These are phyloP conservation scores for Caenorhabditis zanzibari DNA, from an alignment of 2,888 invertebrate genomes.

Conservation along the genomic window DNA sequence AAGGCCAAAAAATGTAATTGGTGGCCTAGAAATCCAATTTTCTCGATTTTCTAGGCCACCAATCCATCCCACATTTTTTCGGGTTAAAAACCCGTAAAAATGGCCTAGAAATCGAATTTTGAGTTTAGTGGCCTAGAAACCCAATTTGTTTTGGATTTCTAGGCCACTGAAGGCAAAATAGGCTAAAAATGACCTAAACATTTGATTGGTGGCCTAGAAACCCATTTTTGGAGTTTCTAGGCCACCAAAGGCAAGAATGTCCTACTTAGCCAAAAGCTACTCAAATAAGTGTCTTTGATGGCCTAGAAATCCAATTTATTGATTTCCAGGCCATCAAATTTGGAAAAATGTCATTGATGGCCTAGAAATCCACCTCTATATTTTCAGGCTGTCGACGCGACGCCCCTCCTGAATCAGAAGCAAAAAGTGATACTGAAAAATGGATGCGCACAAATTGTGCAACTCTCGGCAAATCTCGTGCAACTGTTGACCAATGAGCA, in stretches of 20 bases:
- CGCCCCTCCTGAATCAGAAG: conserved; percentile 59
- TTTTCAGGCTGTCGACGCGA: conserved; percentile 67
- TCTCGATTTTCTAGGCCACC: background rate
- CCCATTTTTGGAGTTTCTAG: no score
- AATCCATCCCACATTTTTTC: no score
- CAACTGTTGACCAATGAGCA: conserved; percentile 71
- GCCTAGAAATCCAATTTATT: background rate
- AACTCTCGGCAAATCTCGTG: conserved; percentile 73
- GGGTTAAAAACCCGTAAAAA: no score
- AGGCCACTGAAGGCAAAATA: background rate
- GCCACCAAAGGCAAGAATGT: no score
- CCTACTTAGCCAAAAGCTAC: background rate
- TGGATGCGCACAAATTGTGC: conserved; percentile 75
- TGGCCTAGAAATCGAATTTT: no score
- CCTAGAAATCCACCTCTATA: background rate
- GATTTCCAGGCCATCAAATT: background rate
- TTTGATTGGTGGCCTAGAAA: no score
- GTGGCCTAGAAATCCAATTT: background rate
- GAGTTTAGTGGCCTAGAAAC: no score
- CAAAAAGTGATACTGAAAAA: conserved; percentile 74
- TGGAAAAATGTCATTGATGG: background rate
- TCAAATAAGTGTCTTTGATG: background rate
- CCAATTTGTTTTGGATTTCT: background rate
- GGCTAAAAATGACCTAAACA: no score
- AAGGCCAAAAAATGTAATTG: no score